Evolutionary conservation across 1,140 invertebrate genomes (phyloP).

Genomic region (Drosophila sp.): DNA sequence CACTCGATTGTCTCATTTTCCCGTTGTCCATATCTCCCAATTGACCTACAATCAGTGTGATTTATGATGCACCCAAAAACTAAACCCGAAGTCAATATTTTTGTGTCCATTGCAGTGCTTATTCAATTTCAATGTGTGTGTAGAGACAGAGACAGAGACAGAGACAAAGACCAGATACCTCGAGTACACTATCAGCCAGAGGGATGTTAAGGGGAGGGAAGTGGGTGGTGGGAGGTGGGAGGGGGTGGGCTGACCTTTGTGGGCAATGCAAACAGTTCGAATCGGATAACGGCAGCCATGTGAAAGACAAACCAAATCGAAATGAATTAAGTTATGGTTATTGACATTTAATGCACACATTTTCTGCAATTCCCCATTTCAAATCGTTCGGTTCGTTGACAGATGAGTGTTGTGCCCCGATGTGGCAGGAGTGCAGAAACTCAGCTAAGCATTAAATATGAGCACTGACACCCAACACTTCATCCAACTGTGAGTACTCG

Average conservation of each 20-base stretch:
- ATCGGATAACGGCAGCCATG: conserved; percentile 48
- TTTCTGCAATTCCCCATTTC: background rate
- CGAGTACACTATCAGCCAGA: conserved; percentile 6
- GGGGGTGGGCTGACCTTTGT: conserved; percentile 35
- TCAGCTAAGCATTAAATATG: conserved; percentile 62
- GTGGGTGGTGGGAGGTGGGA: background rate
- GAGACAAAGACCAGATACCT: conserved; percentile 3
- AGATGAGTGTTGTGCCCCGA: conserved; percentile 42
- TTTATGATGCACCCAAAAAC: conserved; percentile 50
- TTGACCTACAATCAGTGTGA: conserved; percentile 40
- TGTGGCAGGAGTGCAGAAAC: conserved; percentile 21
- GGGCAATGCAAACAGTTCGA: conserved; percentile 47
- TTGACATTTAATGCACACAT: conserved; percentile 66
- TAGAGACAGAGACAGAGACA: conserved; percentile 7
- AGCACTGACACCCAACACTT: conserved; percentile 33
- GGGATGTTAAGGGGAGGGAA: no score
- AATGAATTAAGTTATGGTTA: conserved; percentile 67
- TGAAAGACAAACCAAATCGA: conserved; percentile 58
- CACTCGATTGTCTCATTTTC: background rate
- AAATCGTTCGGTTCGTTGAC: conserved; percentile 21
- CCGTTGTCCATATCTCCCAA: background rate
- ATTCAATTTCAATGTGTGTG: conserved; percentile 49
- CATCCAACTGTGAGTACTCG: conserved; percentile 1
- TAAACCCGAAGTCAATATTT: conserved; percentile 50
- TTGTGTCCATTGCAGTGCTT: conserved; percentile 38